Conservation (phyloP, 2,113 vertebrate species). For the Catharus fuscescens region DNA sequence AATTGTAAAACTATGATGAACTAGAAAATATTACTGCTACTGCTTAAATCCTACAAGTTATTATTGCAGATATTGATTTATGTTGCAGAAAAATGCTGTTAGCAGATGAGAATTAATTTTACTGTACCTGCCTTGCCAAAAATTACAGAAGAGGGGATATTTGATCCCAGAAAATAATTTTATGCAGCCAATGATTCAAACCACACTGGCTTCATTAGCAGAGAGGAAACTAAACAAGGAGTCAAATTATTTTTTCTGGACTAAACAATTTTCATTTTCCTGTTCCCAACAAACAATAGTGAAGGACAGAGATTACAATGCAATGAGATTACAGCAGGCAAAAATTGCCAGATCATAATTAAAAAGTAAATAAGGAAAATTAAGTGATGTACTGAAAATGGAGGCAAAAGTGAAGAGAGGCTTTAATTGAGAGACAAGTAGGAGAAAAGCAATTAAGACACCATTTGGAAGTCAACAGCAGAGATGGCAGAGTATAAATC, state of each 20-base stretch:
- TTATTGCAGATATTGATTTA: neutral
- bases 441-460: slow-evolving; percentile 38
- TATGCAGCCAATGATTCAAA: neutral
- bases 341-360: neutral
- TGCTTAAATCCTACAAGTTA: neutral
- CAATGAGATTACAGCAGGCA: neutral
- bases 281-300: neutral
- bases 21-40: neutral
- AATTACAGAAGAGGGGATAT: neutral
- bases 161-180: neutral
- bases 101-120: neutral
- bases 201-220: neutral
- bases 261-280: neutral
- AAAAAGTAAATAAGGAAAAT: slow-evolving; percentile 45
- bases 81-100: neutral
- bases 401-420: neutral
- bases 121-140: neutral
- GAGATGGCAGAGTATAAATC: slow-evolving; percentile 9
- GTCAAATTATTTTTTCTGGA: neutral
- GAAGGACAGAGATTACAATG: neutral
- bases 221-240: neutral
- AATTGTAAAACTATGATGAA: neutral
- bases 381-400: slow-evolving; percentile 18
- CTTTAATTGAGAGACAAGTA: slow-evolving; percentile 26
- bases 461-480: slow-evolving; percentile 24